Base-by-base conservation (phyloP, 2,113 vertebrate species). In the Onychostoma macrolepis region DNA sequence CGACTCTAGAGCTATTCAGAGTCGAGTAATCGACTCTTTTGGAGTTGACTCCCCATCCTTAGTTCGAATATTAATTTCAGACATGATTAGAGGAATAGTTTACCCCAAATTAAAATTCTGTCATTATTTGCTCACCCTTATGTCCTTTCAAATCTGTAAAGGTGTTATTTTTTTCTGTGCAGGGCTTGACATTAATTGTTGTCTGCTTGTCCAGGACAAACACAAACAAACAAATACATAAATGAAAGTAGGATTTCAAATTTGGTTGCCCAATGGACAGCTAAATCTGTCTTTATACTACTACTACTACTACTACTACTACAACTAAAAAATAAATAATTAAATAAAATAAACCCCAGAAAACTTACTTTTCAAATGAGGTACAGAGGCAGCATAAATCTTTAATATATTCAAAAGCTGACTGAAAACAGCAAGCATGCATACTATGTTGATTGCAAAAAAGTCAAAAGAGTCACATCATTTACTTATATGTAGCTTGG, bases 21-120 rank as follows among this genome's bases (percentile, higher is more conserved):
- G n/a, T n/a, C n/a, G n/a, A n/a, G n/a, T n/a, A n/a, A n/a, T n/a
- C n/a, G n/a, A n/a, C n/a, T n/a, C n/a, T n/a, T n/a, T n/a, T n/a
- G n/a, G n/a, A n/a, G n/a, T n/a, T n/a, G n/a, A n/a, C n/a, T n/a
- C n/a, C n/a, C n/a, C n/a, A n/a, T n/a, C n/a, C n/a, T n/a, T n/a
- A n/a, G 98, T 99, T 95, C 45, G 41, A 50, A 86, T 63, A 7
- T 83, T 83, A 72, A 53, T 80, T 1, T 1, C 12, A 17, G 21
- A 30, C 26, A 53, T 30, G 41, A 79, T 45, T 6, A 75, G 24
- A 65, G 28, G 6, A 69, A 3, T 33, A 69, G 33, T 71, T 71
- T 36, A 71, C 33, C 30, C 67, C 17, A 36, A 8, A 33, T 69
- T 33, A 19, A 33, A 8, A 33, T 4, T 33, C 0, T 69, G 0